Conservation (phyloP, 2,797 vertebrate genomes). For the Anguilla obscura region DNA sequence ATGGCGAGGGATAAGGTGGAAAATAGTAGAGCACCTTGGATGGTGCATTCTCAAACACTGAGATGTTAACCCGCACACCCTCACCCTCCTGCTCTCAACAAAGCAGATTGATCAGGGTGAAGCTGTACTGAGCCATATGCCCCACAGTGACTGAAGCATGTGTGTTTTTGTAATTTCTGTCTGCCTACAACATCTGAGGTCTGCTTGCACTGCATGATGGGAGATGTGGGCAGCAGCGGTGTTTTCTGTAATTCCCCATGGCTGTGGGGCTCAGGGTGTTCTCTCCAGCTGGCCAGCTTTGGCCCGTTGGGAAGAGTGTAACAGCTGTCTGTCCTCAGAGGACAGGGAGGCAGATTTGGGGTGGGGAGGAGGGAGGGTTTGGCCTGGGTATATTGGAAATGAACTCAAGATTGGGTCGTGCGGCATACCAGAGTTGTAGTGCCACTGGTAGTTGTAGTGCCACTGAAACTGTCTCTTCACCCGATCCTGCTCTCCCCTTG, state of each 20-base stretch:
- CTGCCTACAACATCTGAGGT: slow-evolving; percentile 8
- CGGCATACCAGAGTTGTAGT: not conserved
- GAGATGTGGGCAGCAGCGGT: not conserved
- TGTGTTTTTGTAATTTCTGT: not conserved
- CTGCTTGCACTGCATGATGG: not conserved
- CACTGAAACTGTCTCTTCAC: not conserved
- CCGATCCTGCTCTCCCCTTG: not conserved
- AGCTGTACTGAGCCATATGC: not conserved
- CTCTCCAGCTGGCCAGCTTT: slow-evolving; percentile 44
- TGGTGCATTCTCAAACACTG: not conserved
- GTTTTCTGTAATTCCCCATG: not conserved
- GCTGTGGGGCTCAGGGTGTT: slow-evolving; percentile 13
- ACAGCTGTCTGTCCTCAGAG: slow-evolving; percentile 40
- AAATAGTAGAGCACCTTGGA: not conserved
- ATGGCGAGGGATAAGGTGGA: not conserved
- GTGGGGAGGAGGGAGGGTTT: not conserved
- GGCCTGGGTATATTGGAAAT: not conserved
- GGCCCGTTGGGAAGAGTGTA: slow-evolving; percentile 27
- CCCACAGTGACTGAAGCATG: not conserved
- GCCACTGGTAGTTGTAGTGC: not conserved
- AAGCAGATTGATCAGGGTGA: not conserved
- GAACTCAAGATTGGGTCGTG: not conserved
- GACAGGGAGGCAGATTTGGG: not conserved
- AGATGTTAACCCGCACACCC: not conserved
- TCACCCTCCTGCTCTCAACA: not conserved